Conservation (phyloP, 2,113 vertebrate genomes). For the Oceanodroma tethys region DNA sequence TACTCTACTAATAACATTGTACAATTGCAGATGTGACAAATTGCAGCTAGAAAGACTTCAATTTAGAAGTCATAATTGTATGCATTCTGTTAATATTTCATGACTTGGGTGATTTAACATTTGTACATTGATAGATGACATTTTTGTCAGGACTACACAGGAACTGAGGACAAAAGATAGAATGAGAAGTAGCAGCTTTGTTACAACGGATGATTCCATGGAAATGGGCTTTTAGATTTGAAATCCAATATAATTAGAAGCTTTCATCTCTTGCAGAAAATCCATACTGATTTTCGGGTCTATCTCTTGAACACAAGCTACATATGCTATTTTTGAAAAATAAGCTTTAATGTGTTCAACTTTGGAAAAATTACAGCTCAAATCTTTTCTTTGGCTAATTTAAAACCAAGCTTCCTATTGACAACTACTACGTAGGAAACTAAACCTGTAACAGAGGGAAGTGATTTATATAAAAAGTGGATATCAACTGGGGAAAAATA, state of each 20-base stretch:
- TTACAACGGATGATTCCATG: neutral
- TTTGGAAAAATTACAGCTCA: neutral
- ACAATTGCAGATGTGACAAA: conserved; percentile 20
- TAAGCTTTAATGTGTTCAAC: neutral
- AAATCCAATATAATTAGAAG: neutral
- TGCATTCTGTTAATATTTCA: conserved; percentile 45
- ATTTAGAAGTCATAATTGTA: conserved; percentile 52
- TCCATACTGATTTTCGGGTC: neutral
- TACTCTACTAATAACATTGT: neutral
- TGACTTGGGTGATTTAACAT: conserved; percentile 12
- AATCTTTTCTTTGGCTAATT: neutral
- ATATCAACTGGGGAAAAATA: neutral
- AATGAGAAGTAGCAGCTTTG: neutral
- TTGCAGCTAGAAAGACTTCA: conserved; percentile 18
- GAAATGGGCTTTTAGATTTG: neutral
- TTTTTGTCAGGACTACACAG: neutral
- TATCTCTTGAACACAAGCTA: neutral
- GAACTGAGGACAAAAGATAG: neutral
- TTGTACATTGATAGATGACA: conserved; percentile 13
- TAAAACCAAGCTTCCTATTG: neutral
- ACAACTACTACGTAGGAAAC: neutral
- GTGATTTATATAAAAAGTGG: neutral
- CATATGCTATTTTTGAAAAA: neutral
- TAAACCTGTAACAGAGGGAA: neutral
- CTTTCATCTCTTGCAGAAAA: conserved; percentile 8